These are phyloP conservation scores for Malacoraja senta DNA, from an alignment of 2,797 vertebrate species.

Conservation along the genomic window DNA sequence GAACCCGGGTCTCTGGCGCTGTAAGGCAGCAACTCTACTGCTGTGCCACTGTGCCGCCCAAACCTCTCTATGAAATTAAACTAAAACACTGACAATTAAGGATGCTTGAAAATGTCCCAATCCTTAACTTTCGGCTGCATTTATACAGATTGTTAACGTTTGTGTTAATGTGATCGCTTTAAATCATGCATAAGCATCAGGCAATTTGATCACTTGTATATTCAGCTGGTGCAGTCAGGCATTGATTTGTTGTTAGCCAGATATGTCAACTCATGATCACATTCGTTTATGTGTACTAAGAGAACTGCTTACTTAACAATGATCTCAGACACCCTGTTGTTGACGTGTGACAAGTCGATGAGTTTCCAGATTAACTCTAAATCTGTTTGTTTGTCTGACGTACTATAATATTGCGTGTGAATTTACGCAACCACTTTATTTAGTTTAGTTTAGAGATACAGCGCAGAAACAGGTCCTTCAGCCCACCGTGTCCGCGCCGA, in stretches of 20 bases:
- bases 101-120: too few relatives aligned
- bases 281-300: neutral
- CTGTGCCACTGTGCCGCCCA: too few relatives aligned
- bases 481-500: too few relatives aligned
- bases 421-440: neutral
- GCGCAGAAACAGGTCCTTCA: too few relatives aligned
- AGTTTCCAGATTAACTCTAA: neutral
- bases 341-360: neutral
- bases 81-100: neutral
- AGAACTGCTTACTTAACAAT: constrained; percentile 8
- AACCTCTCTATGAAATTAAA: too few relatives aligned
- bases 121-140: neutral
- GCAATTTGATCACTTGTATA: neutral
- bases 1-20: too few relatives aligned
- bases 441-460: too few relatives aligned
- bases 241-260: neutral
- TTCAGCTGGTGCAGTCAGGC: constrained; percentile 2
- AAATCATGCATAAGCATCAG: constrained; percentile 10
- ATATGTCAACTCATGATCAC: neutral
- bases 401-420: neutral
- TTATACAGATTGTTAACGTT: neutral
- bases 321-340: neutral
- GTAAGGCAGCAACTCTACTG: too few relatives aligned
- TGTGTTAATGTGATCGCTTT: neutral
- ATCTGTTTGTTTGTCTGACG: neutral